A percentile compares a stretch with the other conserved stretches of the same genome.
phyloP scores from a whole-genome alignment of 2,888 invertebrate genomes.

The Lysandra coridon region DNA sequence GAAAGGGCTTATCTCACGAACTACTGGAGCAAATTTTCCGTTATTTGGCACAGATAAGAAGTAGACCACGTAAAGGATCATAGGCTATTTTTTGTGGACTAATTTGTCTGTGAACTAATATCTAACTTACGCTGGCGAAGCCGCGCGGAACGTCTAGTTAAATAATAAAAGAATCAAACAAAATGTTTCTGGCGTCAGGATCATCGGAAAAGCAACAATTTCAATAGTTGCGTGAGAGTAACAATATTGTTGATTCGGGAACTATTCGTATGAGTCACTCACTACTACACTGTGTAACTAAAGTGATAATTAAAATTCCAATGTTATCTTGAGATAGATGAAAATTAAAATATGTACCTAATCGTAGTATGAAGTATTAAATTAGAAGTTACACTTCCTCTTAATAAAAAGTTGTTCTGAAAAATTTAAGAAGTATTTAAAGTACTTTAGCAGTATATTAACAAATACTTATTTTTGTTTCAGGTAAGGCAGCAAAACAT shows the following conservation, averaged over 20 bases:
- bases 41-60: no score
- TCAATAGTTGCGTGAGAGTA: conserved; percentile 34
- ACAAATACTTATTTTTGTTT: not conserved
- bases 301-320: not conserved
- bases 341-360: not conserved
- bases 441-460: not conserved
- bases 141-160: no score
- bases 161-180: not conserved
- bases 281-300: not conserved
- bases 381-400: no score
- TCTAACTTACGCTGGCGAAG: no score
- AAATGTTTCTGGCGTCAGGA: not conserved
- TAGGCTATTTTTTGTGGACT: no score
- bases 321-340: not conserved
- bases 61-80: no score
- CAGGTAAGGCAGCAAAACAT: not conserved
- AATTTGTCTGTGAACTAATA: no score
- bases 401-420: not conserved
- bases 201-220: not conserved
- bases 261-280: conserved; percentile 31
- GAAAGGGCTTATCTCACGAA: no score
- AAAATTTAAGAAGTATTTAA: not conserved
- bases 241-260: conserved; percentile 34
- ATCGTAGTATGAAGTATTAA: not conserved
- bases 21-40: no score